These are phyloP conservation scores for Cherax quadricarinatus DNA, from an alignment of 1,140 invertebrate genomes.

Conservation along the genomic window DNA sequence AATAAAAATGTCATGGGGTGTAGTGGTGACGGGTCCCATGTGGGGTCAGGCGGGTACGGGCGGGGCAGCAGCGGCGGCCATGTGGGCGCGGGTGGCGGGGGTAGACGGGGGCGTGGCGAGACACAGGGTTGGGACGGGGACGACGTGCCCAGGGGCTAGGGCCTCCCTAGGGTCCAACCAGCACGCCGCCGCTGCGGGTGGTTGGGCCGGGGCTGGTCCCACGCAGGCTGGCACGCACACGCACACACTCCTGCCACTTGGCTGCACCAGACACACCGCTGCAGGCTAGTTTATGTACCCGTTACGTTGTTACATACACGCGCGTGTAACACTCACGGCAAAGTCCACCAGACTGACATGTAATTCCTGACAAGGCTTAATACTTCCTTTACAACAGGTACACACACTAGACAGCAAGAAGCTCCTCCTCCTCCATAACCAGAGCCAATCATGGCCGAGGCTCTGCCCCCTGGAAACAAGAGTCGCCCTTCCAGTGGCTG, in stretches of 20 bases:
- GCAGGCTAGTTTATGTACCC: conserved; percentile 68
- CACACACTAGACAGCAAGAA: conserved; percentile 61
- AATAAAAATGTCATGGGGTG: conserved; percentile 25
- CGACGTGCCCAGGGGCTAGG: conserved; percentile 43
- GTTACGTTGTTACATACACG: conserved; percentile 71
- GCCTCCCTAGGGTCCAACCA: conserved; percentile 46
- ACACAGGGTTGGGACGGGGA: conserved; percentile 10
- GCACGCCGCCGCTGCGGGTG: conserved; percentile 24
- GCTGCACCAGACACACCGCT: conserved; percentile 51
- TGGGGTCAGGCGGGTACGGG: conserved; percentile 17
- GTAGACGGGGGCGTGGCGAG: conserved; percentile 41
- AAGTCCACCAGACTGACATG: conserved; percentile 73
- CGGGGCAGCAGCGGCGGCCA: conserved; percentile 31
- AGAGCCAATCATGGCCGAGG: conserved; percentile 41
- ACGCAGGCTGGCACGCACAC: conserved; percentile 59
- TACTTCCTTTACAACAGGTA: conserved; percentile 73
- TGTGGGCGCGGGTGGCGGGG: conserved; percentile 51
- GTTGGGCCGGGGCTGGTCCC: conserved; percentile 29
- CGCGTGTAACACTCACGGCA: conserved; percentile 73
- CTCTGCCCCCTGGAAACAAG: conserved; percentile 24
- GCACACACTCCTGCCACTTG: conserved; percentile 51
- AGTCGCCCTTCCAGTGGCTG: conserved; percentile 26
- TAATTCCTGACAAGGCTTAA: conserved; percentile 72
- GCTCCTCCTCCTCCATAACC: conserved; percentile 44
- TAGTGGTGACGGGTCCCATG: not conserved